Evolutionary conservation across 2,888 invertebrate genomes (phyloP).

Genomic region (Acanthosepion esculentum): DNA sequence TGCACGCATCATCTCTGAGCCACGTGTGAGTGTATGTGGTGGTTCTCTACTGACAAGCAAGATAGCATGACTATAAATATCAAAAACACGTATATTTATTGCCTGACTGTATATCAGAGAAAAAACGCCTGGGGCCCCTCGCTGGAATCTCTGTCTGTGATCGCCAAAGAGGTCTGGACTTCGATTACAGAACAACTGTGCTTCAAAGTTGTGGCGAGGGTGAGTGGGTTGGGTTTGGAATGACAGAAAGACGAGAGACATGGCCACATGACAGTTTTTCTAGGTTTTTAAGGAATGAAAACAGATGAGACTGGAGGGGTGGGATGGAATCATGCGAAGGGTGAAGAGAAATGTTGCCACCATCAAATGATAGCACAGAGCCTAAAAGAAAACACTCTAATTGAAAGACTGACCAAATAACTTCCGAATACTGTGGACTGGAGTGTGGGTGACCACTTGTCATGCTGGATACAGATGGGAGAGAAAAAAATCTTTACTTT

Average conservation of each 20-base stretch:
- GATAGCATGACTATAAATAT: constrained; percentile 33
- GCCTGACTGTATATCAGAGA: constrained; percentile 1
- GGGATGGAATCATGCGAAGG: not conserved
- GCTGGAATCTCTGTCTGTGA: constrained; percentile 33
- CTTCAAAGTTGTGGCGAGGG: not conserved
- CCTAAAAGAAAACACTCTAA: constrained; percentile 33
- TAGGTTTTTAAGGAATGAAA: not conserved
- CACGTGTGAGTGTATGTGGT: not conserved
- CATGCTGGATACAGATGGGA: not conserved
- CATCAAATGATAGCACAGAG: not conserved
- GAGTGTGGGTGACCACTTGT: not conserved
- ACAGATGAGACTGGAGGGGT: not conserved
- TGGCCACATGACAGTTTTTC: not conserved
- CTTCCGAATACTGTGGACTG: not conserved
- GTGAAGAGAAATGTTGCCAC: not conserved
- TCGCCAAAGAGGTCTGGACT: constrained; percentile 33
- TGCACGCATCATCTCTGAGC: not conserved
- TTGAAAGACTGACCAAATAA: not conserved
- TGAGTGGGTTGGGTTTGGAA: not conserved
- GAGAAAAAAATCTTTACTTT: constrained; percentile 1
- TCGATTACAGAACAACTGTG: not conserved
- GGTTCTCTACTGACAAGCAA: not conserved
- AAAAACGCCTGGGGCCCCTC: constrained; percentile 33
- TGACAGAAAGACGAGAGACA: not conserved
- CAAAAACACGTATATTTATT: constrained; percentile 33